phyloP scores from a whole-genome alignment of 2,888 invertebrate genomes.

The Zhuqinia jingwanae region DNA sequence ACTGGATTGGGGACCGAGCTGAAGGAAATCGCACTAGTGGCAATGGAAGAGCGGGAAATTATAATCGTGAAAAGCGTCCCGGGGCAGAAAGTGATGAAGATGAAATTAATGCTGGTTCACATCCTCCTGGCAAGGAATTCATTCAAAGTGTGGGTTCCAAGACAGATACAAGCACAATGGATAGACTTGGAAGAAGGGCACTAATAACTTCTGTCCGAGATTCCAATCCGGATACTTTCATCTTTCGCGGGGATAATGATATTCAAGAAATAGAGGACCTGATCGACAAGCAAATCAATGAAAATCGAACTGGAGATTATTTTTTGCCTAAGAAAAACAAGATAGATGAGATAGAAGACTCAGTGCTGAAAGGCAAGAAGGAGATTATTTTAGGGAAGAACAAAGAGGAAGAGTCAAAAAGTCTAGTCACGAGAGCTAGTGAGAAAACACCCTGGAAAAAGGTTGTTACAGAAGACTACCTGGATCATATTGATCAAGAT shows the following conservation, averaged over 20 bases:
- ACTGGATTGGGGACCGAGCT: conserved; percentile 61
- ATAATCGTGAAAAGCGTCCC: background rate
- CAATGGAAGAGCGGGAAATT: background rate
- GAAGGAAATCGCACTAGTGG: conserved; percentile 6
- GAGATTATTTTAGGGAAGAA: background rate
- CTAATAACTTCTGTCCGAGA: conserved; percentile 62
- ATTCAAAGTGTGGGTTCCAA: background rate
- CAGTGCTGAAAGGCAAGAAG: background rate
- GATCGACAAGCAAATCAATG: conserved; percentile 63
- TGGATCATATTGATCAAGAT: conserved; percentile 30
- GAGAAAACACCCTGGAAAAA: conserved; percentile 46
- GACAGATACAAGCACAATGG: background rate
- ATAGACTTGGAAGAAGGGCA: conserved; percentile 59
- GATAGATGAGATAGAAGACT: no score
- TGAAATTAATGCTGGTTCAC: background rate
- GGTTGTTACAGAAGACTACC: conserved; percentile 28
- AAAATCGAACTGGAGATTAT: background rate
- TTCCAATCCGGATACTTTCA: conserved; percentile 57
- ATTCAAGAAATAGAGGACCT: conserved; percentile 59
- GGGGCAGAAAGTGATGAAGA: background rate
- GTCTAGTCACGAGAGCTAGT: background rate
- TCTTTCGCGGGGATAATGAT: conserved; percentile 57
- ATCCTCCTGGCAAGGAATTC: background rate
- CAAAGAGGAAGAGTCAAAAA: background rate
- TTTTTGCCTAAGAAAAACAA: background rate